A percentile compares a stretch with the other conserved stretches of the same genome.
phyloP scores from a whole-genome alignment of 2,113 vertebrate species.

The Etheostoma spectabile region DNA sequence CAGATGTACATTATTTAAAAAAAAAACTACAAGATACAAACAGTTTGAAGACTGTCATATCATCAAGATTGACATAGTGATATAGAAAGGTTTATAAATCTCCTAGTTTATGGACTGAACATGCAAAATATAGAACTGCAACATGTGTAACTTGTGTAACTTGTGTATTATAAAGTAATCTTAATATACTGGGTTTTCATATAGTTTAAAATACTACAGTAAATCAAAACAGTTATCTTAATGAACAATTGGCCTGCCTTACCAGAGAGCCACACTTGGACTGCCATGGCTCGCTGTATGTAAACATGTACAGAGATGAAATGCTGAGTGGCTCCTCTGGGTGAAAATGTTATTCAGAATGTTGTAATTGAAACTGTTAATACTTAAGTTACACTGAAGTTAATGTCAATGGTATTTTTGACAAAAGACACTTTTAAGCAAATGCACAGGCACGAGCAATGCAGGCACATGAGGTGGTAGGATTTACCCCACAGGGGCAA shows the following conservation, averaged over 20 bases:
- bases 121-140: conserved; percentile 9
- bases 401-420: conserved; percentile 3
- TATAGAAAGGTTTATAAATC: background rate
- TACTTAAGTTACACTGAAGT: conserved; percentile 15
- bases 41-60: conserved; percentile 21
- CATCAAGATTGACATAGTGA: background rate
- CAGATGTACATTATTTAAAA: conserved; percentile 4
- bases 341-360: background rate
- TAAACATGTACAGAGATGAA: conserved; percentile 58
- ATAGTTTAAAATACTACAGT: conserved; percentile 12
- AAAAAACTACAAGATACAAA: conserved; percentile 6
- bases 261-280: conserved; percentile 22
- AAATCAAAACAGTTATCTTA: conserved; percentile 24
- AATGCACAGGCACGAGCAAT: conserved; percentile 69
- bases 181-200: conserved; percentile 16
- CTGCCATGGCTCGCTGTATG: conserved; percentile 42
- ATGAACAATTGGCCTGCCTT: conserved; percentile 47
- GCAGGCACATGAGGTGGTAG: conserved; percentile 70
- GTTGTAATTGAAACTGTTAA: background rate
- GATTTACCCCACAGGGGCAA: conserved; percentile 78
- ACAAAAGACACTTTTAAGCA: conserved; percentile 40
- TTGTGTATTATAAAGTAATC: background rate
- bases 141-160: conserved; percentile 8
- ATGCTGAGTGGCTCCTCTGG: conserved; percentile 9
- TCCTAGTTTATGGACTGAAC: background rate